Base-by-base conservation (phyloP, 2,888 invertebrate species). In the Sialis fuliginosa region DNA sequence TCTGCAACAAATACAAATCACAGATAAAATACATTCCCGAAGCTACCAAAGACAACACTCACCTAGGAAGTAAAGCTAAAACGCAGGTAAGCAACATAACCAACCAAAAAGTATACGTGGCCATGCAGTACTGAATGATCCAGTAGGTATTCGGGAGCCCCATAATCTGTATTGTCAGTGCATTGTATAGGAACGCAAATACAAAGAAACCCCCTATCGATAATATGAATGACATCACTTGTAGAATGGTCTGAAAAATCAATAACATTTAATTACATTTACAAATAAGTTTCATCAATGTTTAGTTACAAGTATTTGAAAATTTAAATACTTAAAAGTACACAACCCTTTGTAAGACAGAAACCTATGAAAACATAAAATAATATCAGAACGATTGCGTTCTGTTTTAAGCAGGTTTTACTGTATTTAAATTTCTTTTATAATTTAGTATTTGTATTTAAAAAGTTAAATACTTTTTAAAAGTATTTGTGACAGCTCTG, bases 141-240 rank as follows among this genome's bases (percentile, higher is more conserved):
- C 82, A 83, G 65, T 83, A 90, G 31, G 88, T 91, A 56, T 88
- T 87, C 37, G 89, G 86, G 56, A 92, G 69, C 48, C 81, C 81
- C 62, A 86, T 78, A 64, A 88, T 87, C 54, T 78, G 75, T 52
- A 86, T 77, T 63, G 88, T 87, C 53, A 87, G 64, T 7, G 80
- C 72, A 68, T 92, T 88, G 69, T 91, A 92, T 45, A 86, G 60
- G 49, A 93, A 68, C 50, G 89, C 86, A 65, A 92, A 84, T 55
- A 76, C 69, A 65, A 87, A 88, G 71, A 87, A 95, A 50, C 82
- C 69, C 40, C 75, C 69, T 57, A 95, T 70, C 51, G 93, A 95
- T 31, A 84, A 69, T 46, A 79, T 57, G 59, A 92, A 75, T 42
- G 89, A 83, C 48, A 77, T 63, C 52, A 81, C 66, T 65, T 92